phyloP scores from a whole-genome alignment of 2,113 vertebrate genomes.

The Vidua chalybeata region DNA sequence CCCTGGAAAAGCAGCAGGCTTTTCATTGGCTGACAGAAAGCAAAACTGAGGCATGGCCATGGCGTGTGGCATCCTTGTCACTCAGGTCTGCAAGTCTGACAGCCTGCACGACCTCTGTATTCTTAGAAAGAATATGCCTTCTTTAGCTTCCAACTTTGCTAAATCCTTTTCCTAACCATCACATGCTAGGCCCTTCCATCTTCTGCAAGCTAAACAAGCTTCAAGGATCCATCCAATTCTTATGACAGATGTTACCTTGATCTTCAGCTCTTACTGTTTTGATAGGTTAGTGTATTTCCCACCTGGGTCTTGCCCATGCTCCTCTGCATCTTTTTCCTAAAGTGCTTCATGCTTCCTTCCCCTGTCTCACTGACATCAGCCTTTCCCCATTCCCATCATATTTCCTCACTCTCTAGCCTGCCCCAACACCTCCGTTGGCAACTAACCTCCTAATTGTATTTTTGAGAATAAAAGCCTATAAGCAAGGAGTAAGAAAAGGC shows the following conservation, averaged over 20 bases:
- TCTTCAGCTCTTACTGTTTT: neutral
- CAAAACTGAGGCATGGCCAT: neutral
- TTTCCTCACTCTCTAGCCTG: neutral
- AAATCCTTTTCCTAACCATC: neutral
- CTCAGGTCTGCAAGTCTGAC: neutral
- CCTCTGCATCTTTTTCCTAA: neutral
- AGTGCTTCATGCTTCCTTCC: neutral
- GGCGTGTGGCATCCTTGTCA: neutral
- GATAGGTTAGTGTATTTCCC: neutral
- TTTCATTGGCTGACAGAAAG: neutral
- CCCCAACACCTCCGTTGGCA: neutral
- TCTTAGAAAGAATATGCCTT: neutral
- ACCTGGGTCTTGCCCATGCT: neutral
- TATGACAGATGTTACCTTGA: neutral
- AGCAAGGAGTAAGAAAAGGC: neutral
- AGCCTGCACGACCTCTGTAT: neutral
- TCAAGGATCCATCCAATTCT: neutral
- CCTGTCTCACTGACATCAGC: neutral
- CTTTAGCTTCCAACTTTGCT: neutral
- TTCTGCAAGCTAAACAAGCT: neutral
- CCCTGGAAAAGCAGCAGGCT: neutral
- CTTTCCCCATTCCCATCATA: neutral
- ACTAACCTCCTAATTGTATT: neutral
- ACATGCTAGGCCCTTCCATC: neutral
- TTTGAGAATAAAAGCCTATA: neutral